Percentiles rank a stretch among this genome's conserved stretches.
These are phyloP conservation scores for Goniozus legneri DNA, from an alignment of 1,140 invertebrate species.

Conservation along the genomic window DNA sequence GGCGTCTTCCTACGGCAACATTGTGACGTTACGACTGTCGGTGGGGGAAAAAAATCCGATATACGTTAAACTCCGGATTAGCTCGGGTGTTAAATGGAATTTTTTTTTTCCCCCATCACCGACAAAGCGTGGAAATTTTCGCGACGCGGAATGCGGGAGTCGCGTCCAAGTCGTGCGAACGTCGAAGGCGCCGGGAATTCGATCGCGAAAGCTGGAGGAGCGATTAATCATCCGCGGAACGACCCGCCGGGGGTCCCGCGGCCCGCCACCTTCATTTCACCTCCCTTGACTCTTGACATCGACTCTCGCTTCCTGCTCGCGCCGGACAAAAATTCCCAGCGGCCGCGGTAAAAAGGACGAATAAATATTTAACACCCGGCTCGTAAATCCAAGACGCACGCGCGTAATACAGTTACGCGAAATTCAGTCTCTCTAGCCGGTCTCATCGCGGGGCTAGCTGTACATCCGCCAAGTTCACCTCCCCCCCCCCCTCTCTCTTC, in stretches of 20 bases:
- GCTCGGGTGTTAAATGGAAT: too few relatives aligned
- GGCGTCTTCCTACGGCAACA: too few relatives aligned
- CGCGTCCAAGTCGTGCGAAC: not conserved
- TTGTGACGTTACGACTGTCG: too few relatives aligned
- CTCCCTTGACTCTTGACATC: not conserved
- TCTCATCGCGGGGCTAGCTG: too few relatives aligned
- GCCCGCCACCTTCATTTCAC: not conserved
- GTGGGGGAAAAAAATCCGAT: too few relatives aligned
- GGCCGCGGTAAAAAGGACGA: not conserved
- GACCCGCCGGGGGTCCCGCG: not conserved
- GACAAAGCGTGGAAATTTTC: slow-evolving; percentile 18
- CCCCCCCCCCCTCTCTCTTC: too few relatives aligned
- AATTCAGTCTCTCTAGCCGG: too few relatives aligned
- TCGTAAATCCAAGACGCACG: not conserved
- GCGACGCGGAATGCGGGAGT: slow-evolving; percentile 15
- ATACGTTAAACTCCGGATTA: too few relatives aligned
- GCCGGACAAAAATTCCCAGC: not conserved
- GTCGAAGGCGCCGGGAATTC: slow-evolving; percentile 6
- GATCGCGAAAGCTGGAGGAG: slow-evolving; percentile 8
- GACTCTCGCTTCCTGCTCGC: slow-evolving; percentile 2
- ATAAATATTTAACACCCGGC: not conserved
- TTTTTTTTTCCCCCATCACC: too few relatives aligned
- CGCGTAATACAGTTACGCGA: too few relatives aligned
- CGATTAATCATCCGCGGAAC: slow-evolving; percentile 17
- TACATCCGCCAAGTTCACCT: too few relatives aligned